These are phyloP conservation scores for Cordilura impudica DNA, from an alignment of 2,888 invertebrate species.

Conservation along the genomic window DNA sequence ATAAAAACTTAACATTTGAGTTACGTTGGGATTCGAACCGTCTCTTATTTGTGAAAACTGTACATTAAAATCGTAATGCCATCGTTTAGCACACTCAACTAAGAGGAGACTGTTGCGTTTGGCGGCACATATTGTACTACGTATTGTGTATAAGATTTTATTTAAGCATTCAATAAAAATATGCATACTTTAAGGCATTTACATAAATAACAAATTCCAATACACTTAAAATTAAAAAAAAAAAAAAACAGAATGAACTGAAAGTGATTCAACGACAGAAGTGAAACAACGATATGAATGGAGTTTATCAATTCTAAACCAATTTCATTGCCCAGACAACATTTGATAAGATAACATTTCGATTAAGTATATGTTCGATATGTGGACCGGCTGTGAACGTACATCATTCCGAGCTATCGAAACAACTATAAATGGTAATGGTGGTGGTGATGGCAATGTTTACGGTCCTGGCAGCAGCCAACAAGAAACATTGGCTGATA, in stretches of 20 bases:
- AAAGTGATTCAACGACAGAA: background rate
- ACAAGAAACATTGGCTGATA: slow-evolving; percentile 83
- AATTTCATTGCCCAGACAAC: slow-evolving; percentile 11
- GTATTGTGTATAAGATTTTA: background rate
- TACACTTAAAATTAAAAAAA: slow-evolving; percentile 1
- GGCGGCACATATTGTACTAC: background rate
- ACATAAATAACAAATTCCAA: background rate
- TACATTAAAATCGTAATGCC: background rate
- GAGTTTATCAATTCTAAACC: slow-evolving; percentile 9
- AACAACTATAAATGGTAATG: slow-evolving; percentile 69
- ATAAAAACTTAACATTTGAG: background rate
- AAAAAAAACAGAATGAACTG: background rate
- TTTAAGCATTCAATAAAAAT: background rate
- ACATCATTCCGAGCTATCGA: slow-evolving; percentile 73
- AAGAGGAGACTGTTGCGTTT: background rate
- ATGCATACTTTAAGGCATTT: slow-evolving; percentile 64
- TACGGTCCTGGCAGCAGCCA: slow-evolving; percentile 72
- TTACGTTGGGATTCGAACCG: slow-evolving; percentile 39
- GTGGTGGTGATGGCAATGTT: background rate
- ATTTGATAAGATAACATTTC: slow-evolving; percentile 62
- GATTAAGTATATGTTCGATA: slow-evolving; percentile 48
- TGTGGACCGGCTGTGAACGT: slow-evolving; percentile 71
- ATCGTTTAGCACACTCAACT: background rate
- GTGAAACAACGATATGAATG: slow-evolving; percentile 55
- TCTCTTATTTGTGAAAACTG: background rate